A percentile compares a stretch with the other conserved stretches of the same genome.
These are phyloP conservation scores for Quadroppia sp. DNA, from an alignment of 2,888 invertebrate genomes.

Conservation along the genomic window DNA sequence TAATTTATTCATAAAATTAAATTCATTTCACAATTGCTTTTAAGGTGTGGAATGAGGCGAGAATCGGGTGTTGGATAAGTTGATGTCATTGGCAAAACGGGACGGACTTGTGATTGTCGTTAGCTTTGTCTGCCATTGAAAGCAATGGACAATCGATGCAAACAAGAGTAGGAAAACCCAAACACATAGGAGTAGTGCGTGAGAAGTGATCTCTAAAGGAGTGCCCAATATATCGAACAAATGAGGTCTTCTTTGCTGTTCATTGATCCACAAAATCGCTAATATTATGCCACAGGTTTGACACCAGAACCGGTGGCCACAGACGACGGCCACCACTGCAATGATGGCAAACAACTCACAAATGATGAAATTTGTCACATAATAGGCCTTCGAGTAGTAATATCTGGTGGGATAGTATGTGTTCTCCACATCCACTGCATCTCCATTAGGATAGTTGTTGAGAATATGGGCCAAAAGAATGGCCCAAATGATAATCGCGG, in stretches of 20 bases:
- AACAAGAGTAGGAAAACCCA: constrained; percentile 33
- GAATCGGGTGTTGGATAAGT: no score
- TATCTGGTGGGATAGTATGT: neutral
- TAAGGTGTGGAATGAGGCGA: no score
- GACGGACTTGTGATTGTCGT: neutral
- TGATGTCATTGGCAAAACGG: no score
- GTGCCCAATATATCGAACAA: constrained; percentile 16
- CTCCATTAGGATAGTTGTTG: neutral
- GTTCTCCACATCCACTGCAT: neutral
- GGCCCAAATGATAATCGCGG: constrained; percentile 10
- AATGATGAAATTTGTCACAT: constrained; percentile 23
- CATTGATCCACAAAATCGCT: constrained; percentile 37
- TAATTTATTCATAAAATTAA: no score
- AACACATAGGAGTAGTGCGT: constrained; percentile 35
- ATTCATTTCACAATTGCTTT: no score
- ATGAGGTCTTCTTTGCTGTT: constrained; percentile 34
- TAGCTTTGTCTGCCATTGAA: neutral
- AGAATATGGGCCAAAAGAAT: neutral
- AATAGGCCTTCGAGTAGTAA: neutral
- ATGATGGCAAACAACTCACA: constrained; percentile 32
- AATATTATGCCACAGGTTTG: constrained; percentile 26
- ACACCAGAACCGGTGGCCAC: constrained; percentile 19
- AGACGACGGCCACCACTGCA: constrained; percentile 12
- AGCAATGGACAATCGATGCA: neutral
- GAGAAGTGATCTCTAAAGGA: constrained; percentile 5